Evolutionary conservation across 1,140 invertebrate genomes (phyloP).

Genomic region (Camponotus pennsylvanicus): DNA sequence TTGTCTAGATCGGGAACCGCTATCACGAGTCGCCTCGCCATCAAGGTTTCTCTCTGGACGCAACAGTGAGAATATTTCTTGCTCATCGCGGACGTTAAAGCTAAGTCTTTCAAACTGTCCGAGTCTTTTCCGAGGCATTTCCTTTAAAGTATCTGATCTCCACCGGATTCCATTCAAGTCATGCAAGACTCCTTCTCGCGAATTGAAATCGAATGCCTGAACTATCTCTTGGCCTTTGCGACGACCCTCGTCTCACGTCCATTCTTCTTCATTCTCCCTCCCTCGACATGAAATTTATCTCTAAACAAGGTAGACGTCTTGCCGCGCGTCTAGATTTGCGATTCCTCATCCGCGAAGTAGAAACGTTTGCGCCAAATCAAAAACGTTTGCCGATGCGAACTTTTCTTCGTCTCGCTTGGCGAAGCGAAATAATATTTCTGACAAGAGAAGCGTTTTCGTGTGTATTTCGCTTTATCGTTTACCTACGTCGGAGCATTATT

Average conservation of each 20-base stretch:
- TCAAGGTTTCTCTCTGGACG: slow-evolving; percentile 42
- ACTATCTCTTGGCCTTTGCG: slow-evolving; percentile 28
- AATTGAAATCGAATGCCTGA: slow-evolving; percentile 59
- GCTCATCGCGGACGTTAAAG: slow-evolving; percentile 59
- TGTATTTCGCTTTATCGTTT: slow-evolving; percentile 18
- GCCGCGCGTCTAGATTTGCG: slow-evolving; percentile 37
- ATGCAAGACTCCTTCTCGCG: slow-evolving; percentile 44
- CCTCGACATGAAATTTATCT: slow-evolving; percentile 43
- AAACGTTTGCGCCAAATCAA: slow-evolving; percentile 47
- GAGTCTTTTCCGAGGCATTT: slow-evolving; percentile 35
- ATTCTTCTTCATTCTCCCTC: neutral
- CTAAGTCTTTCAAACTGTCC: slow-evolving; percentile 56
- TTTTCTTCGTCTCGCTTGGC: slow-evolving; percentile 20
- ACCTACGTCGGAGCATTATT: neutral
- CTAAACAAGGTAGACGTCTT: slow-evolving; percentile 46
- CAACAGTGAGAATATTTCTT: slow-evolving; percentile 62
- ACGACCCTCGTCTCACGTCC: slow-evolving; percentile 20
- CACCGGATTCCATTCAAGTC: slow-evolving; percentile 55
- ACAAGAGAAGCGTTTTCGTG: slow-evolving; percentile 5
- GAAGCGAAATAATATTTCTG: slow-evolving; percentile 49
- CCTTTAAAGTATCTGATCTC: slow-evolving; percentile 55
- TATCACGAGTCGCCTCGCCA: slow-evolving; percentile 40
- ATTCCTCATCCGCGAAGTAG: slow-evolving; percentile 36
- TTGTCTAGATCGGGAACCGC: slow-evolving; percentile 52
- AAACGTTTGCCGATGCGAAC: slow-evolving; percentile 43